A percentile compares a stretch with the other conserved stretches of the same genome.
Conservation (phyloP, 2,113 vertebrate species). For the Notarius lentiginosus region DNA sequence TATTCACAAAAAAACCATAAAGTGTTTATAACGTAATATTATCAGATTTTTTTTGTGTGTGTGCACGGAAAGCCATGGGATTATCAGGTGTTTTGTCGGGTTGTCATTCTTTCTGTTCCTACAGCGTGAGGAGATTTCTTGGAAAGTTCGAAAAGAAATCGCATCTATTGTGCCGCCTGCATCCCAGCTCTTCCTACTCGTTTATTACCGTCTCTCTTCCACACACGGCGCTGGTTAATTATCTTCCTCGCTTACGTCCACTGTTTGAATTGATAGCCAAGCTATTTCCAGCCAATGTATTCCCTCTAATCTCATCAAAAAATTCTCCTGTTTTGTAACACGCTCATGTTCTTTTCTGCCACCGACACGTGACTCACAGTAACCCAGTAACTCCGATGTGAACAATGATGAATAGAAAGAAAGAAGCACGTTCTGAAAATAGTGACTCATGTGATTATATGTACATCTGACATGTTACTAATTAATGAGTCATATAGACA, state of each 20-base stretch:
- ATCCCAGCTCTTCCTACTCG: neutral
- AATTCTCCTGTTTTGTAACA: neutral
- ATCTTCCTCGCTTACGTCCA: neutral
- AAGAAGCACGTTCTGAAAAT: conserved; percentile 55
- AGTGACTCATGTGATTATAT: conserved; percentile 52
- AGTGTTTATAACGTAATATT: neutral
- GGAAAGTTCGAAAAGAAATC: conserved; percentile 19
- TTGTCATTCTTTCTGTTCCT: conserved; percentile 19
- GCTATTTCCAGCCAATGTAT: neutral
- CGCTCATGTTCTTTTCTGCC: conserved; percentile 25
- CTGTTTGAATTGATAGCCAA: neutral
- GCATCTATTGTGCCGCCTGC: conserved; percentile 13
- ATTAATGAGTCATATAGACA: conserved; percentile 42
- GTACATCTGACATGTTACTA: conserved; percentile 22
- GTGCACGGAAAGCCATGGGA: conserved; percentile 1
- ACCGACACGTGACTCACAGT: conserved; percentile 57
- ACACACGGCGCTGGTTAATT: neutral
- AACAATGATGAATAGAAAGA: conserved; percentile 24
- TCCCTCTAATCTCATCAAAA: conserved; percentile 6
- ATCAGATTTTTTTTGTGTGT: neutral
- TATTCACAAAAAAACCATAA: neutral
- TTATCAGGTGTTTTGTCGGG: conserved; percentile 22
- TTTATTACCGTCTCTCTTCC: neutral
- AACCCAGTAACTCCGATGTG: conserved; percentile 18
- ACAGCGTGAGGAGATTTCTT: neutral